Base-by-base conservation (phyloP, 1,140 invertebrate species). In the Drosophila pseudoobscura region DNA sequence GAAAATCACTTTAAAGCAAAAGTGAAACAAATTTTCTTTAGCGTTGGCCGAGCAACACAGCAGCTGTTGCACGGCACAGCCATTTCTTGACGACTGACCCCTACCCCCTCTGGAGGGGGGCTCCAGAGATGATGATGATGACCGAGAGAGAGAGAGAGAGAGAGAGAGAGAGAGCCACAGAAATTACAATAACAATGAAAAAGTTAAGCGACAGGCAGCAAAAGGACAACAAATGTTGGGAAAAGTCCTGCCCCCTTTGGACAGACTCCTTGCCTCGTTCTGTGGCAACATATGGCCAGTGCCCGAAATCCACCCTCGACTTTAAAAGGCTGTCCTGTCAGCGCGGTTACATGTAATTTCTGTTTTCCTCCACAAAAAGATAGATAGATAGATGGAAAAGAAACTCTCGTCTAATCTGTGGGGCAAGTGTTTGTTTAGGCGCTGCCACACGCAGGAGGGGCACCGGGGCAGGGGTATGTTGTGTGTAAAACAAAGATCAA, bases 181-280 rank as follows among this genome's bases (percentile, higher is more conserved):
- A 88, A 87, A 87, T 88, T 88, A 87, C 75, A 87, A 87, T 88
- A 87, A 88, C 83, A 87, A 87, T 88, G 75, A 82, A 87, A 39
- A 87, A 87, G 82, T 88, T 87, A 85, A 88, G 83, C 82, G 78
- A 61, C 78, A 78, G 61, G 64, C 69, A 65, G 75, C 76, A 88
- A 83, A 88, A 77, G 85, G 80, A 89, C 76, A 84, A 66, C 78
- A 66, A 73, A 68, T 75, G 78, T 69, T 31, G 31, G 31, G 31
- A 55, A 58, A 75, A 66, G 65, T 59, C 39, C 49, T 39, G 43
- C 39, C 62, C 35, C 15, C 15, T 13, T 11, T 11, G 9, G 9
- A 39, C 35, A 11, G 35, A 39, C 35, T 39, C 35, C 11, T 39
- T 39, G 35, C 11, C 35, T 39, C 35, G 11, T 39, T 39, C 35